Evolutionary conservation across 1,140 invertebrate species (phyloP), one percentile per base, ranked within the genome.

Genomic region (Hyles vespertilio): DNA sequence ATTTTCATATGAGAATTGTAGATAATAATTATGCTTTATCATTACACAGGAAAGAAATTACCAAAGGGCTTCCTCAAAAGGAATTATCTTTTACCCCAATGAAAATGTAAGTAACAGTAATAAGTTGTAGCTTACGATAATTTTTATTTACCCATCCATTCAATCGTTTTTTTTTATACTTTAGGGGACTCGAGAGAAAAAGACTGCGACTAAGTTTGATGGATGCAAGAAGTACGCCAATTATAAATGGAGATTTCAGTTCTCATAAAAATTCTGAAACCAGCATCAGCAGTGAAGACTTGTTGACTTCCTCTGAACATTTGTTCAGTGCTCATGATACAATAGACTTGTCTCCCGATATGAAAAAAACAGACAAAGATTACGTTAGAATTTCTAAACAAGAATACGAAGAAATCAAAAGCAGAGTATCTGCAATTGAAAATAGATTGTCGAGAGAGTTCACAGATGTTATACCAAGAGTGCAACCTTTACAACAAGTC

Each of bases 371-470:
- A 9, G 86, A 91, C 51, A 84, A 89, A 40, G 93, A 94, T 63
- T 94, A 93, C 69, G 92, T 94, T 3, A 89, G 90, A 63, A 92
- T 94, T 67, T 91, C 92, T 10, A 94, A 94, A 81, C 92, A 90
- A 53, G 93, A 95, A 78, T 94, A 94, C 65, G 93, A 95, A 79
- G 93, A 93, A 66, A 94, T 95, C 46, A 93, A 94, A 79, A 93
- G 91, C 70, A 86, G 93, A 78, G 92, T 95, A 10, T 92, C 92
- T 2, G 92, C 92, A 1, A 94, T 94, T 56, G 94, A 95, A 73
- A 91, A 91, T 43, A 87, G 92, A 65, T 90, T 95, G 49, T 94
- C 92, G 5, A 89, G 93, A 72, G 94, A 94, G 76, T 92, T 94
- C 58, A 91, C 91, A 45, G 91, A 89, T 51, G 91, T 91, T 11